phyloP scores from a whole-genome alignment of 2,113 vertebrate species.

The Menura novaehollandiae region DNA sequence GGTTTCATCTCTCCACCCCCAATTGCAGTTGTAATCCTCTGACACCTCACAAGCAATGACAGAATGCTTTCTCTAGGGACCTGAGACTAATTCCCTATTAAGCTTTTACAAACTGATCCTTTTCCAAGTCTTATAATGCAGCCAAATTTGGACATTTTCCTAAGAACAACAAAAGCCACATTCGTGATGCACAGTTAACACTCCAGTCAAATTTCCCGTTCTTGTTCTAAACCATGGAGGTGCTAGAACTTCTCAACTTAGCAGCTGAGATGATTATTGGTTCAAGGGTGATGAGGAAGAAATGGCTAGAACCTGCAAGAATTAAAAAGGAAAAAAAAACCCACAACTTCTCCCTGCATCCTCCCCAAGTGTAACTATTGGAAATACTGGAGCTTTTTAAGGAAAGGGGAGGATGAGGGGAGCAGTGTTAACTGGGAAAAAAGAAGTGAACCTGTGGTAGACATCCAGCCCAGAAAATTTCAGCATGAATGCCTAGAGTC shows the following conservation, averaged over 20 bases:
- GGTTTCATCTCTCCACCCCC: not conserved
- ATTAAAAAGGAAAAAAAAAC: not conserved
- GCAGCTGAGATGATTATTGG: not conserved
- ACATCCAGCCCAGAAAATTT: not conserved
- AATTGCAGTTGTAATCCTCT: not conserved
- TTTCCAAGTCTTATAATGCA: not conserved
- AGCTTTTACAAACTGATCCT: not conserved
- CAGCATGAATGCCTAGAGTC: not conserved
- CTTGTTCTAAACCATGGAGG: not conserved
- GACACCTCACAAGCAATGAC: conserved; percentile 1
- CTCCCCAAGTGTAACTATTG: not conserved
- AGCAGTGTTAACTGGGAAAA: not conserved
- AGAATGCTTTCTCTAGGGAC: not conserved
- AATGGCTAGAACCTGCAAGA: not conserved
- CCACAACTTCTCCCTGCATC: not conserved
- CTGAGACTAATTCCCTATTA: not conserved
- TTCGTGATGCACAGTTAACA: not conserved
- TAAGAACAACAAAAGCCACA: not conserved
- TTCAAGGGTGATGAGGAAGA: not conserved
- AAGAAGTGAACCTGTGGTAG: not conserved
- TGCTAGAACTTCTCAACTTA: not conserved
- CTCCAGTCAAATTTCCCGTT: not conserved
- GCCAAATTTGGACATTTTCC: conserved; percentile 40
- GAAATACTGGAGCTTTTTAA: not conserved
- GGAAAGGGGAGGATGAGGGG: accelerated